phyloP scores from a whole-genome alignment of 53 echinoderm and acorn worm species.

The Holothuria scabra region DNA sequence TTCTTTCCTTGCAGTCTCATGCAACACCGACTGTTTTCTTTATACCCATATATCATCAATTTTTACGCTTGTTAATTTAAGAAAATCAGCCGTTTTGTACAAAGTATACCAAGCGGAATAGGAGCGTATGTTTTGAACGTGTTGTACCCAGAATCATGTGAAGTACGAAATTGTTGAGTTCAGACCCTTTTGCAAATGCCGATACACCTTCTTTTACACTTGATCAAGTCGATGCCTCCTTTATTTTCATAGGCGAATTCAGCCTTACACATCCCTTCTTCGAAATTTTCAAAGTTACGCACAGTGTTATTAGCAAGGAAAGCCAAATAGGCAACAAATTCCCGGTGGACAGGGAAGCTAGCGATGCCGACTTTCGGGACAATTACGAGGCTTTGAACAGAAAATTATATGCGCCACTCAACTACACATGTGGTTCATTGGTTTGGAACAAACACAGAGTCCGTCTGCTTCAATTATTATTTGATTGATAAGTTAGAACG shows the following conservation, averaged over 20 bases:
- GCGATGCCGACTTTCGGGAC: slow-evolving; percentile 22
- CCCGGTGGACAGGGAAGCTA: slow-evolving; percentile 15
- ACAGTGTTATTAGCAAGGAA: too few relatives aligned
- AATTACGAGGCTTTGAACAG: slow-evolving; percentile 36
- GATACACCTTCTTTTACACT: too few relatives aligned
- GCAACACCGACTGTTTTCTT: slow-evolving; percentile 1
- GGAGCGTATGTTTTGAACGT: slow-evolving; percentile 25
- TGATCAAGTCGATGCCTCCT: too few relatives aligned
- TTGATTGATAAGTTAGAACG: slow-evolving; percentile 31
- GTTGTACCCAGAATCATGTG: too few relatives aligned
- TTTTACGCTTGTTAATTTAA: slow-evolving; percentile 39
- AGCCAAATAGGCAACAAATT: background rate
- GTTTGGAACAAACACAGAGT: slow-evolving; percentile 26
- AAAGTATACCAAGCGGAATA: slow-evolving; percentile 32
- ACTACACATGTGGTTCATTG: slow-evolving; percentile 10
- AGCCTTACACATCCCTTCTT: too few relatives aligned
- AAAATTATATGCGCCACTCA: slow-evolving; percentile 27
- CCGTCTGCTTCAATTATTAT: slow-evolving; percentile 17
- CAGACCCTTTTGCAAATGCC: too few relatives aligned
- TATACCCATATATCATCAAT: slow-evolving; percentile 5
- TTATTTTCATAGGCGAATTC: too few relatives aligned
- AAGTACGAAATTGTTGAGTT: too few relatives aligned
- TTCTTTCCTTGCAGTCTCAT: background rate
- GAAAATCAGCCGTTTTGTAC: slow-evolving; percentile 38
- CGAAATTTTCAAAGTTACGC: too few relatives aligned